A percentile compares a stretch with the other conserved stretches of the same genome.
These are phyloP conservation scores for Bos indicus DNA, from an alignment of 2,113 vertebrate species.

Conservation along the genomic window DNA sequence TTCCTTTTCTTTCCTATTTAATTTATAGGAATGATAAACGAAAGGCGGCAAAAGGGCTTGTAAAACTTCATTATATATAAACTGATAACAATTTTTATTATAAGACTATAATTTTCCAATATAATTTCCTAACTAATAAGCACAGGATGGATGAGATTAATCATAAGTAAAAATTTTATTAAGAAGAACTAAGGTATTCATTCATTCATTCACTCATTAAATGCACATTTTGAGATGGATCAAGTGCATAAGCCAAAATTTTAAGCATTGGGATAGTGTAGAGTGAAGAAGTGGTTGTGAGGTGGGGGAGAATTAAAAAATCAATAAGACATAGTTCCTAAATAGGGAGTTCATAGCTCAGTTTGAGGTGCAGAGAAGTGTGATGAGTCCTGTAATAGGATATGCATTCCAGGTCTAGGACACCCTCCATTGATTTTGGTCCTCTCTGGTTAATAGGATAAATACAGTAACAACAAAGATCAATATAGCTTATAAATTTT, in stretches of 20 bases:
- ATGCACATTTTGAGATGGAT: background rate
- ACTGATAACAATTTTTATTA: background rate
- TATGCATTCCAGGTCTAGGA: background rate
- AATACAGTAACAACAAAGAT: background rate
- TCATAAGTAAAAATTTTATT: background rate
- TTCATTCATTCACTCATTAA: background rate
- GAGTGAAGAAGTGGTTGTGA: accelerated
- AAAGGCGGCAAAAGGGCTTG: background rate
- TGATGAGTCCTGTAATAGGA: background rate
- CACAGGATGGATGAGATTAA: background rate
- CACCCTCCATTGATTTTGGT: background rate
- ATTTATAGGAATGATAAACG: background rate
- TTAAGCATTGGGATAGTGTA: background rate
- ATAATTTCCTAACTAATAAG: background rate
- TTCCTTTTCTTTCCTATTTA: background rate
- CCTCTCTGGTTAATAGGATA: background rate
- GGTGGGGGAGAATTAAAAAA: background rate
- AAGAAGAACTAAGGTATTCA: background rate
- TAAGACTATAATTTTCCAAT: background rate
- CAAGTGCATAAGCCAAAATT: background rate
- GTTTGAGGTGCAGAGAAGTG: background rate
- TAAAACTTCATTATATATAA: background rate
- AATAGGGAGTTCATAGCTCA: background rate
- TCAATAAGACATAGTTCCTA: too few species aligned
- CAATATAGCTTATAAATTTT: background rate